A percentile compares a stretch with the other conserved stretches of the same genome.
Conservation (phyloP, 2,797 vertebrate species). For the Caiman crocodilus region DNA sequence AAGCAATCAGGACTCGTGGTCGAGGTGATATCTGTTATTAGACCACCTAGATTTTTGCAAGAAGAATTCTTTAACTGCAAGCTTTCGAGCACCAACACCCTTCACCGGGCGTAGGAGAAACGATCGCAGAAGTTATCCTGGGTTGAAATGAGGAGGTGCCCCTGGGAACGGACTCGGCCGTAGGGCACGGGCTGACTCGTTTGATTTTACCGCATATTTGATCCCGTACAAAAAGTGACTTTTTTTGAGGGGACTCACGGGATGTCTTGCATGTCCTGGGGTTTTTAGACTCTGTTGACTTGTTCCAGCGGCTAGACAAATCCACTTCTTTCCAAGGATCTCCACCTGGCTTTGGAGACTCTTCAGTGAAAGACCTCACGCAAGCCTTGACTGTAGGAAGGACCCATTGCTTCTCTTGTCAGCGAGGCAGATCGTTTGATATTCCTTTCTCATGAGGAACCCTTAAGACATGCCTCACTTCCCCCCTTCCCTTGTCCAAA, state of each 20-base stretch:
- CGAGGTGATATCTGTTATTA: too few species aligned
- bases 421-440: slow-evolving; percentile 53
- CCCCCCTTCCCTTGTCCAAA: slow-evolving; percentile 37
- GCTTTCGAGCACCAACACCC: too few species aligned
- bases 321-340: slow-evolving; percentile 52
- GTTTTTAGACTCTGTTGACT: rapidly evolving
- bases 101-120: too few species aligned
- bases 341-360: slow-evolving; percentile 33
- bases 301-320: background rate
- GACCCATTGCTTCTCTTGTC: slow-evolving; percentile 53
- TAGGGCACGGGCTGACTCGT: background rate
- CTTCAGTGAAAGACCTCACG: slow-evolving; percentile 36
- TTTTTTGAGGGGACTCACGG: background rate
- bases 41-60: too few species aligned
- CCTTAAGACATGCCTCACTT: slow-evolving; percentile 14
- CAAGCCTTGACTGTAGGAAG: slow-evolving; percentile 13
- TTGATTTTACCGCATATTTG: background rate
- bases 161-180: too few species aligned
- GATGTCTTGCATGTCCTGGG: background rate
- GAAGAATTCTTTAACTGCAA: too few species aligned
- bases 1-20: too few species aligned
- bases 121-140: too few species aligned
- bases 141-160: background rate
- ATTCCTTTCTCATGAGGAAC: slow-evolving; percentile 25
- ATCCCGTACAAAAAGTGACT: background rate